phyloP scores from a whole-genome alignment of 2,113 vertebrate genomes.

The Atrichornis clamosus region DNA sequence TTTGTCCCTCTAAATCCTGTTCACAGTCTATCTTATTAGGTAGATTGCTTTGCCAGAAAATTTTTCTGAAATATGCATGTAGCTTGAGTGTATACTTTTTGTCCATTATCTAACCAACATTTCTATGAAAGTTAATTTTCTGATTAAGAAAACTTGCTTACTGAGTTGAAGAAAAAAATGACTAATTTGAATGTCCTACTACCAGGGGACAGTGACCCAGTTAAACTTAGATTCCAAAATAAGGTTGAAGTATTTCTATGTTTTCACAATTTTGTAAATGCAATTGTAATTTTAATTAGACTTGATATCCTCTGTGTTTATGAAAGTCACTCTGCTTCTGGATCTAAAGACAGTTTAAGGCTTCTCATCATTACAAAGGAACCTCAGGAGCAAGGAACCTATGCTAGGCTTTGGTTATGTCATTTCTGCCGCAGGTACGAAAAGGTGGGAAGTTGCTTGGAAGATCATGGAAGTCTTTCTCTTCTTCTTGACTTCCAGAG shows the following conservation, averaged over 20 bases:
- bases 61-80: neutral
- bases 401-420: neutral
- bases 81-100: neutral
- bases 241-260: neutral
- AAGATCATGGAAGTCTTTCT: neutral
- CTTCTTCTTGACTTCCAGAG: neutral
- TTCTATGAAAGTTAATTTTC: neutral
- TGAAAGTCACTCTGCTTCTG: neutral
- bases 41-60: neutral
- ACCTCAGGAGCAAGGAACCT: neutral
- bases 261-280: neutral
- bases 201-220: neutral
- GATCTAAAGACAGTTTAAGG: neutral
- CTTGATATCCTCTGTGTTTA: neutral
- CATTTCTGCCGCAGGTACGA: neutral
- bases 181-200: neutral
- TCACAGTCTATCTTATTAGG: neutral
- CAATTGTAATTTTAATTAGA: neutral
- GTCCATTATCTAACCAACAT: neutral
- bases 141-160: neutral
- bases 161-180: neutral
- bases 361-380: neutral
- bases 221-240: neutral
- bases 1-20: neutral
- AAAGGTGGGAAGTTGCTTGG: neutral